phyloP scores from a whole-genome alignment of 2,797 vertebrate species.

The Mareca strepera region DNA sequence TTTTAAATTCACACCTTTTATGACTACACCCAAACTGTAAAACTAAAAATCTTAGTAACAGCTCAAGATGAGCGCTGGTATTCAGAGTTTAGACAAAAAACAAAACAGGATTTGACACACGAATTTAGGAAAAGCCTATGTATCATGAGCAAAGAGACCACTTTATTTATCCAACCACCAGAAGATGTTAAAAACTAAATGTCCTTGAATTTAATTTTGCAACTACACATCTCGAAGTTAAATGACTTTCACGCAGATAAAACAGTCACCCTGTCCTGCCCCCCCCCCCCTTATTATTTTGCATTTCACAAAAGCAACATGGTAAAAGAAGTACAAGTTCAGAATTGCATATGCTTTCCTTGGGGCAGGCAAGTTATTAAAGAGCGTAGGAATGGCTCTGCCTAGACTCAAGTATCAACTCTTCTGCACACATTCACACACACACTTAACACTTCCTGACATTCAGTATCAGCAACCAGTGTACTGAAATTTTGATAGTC shows the following conservation, averaged over 20 bases:
- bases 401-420: background rate
- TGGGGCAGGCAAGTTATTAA: background rate
- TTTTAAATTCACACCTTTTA: background rate
- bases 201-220: background rate
- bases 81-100: background rate
- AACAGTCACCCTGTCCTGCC: background rate
- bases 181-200: background rate
- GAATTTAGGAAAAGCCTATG: background rate
- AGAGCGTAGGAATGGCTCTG: background rate
- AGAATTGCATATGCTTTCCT: background rate
- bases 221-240: background rate
- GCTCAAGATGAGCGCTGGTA: background rate
- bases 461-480: background rate
- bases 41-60: background rate
- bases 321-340: background rate
- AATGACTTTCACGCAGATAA: background rate
- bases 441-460: background rate
- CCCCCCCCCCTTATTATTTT: background rate
- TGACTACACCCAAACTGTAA: background rate
- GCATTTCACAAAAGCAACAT: background rate
- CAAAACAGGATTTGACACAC: background rate
- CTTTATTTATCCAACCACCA: background rate
- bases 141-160: fast-evolving
- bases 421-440: background rate
- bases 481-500: background rate